Conservation (phyloP, 2,888 invertebrate species). For the Clostera curtula region DNA sequence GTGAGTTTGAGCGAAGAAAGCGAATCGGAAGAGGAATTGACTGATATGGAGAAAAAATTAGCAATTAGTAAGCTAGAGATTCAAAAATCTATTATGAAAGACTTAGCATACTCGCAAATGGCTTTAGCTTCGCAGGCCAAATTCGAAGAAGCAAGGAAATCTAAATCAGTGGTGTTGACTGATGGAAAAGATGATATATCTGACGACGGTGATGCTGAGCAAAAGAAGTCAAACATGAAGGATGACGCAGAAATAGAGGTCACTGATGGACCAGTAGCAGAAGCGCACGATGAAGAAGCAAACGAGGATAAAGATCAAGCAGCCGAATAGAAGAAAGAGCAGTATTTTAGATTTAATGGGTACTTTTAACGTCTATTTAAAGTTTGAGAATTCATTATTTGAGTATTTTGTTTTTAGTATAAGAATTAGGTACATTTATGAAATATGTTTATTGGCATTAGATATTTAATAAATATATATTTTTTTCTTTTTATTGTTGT, state of each 20-base stretch:
- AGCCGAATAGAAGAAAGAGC: constrained; percentile 28
- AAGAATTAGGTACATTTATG: no score
- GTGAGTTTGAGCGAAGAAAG: constrained; percentile 13
- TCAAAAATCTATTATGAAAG: constrained; percentile 58
- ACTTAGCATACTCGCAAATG: constrained; percentile 44
- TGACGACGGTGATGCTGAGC: constrained; percentile 5
- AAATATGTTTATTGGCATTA: no score
- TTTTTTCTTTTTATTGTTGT: no score
- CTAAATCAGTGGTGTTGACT: constrained; percentile 23
- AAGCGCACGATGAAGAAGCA: constrained; percentile 3
- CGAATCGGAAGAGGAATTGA: constrained; percentile 20
- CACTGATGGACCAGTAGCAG: no score
- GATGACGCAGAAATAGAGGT: no score
- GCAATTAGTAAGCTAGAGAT: constrained; percentile 50
- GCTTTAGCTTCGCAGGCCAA: constrained; percentile 28
- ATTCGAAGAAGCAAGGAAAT: constrained; percentile 21
- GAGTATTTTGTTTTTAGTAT: background rate
- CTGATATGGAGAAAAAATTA: constrained; percentile 40
- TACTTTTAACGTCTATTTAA: no score
- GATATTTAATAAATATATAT: no score
- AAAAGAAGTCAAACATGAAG: no score
- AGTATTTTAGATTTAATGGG: no score
- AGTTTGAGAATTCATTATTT: background rate
- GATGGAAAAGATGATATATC: constrained; percentile 7
- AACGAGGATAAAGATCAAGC: constrained; percentile 5